Conservation (phyloP, 1,140 invertebrate genomes). For the Pentalonia nigronervosa region DNA sequence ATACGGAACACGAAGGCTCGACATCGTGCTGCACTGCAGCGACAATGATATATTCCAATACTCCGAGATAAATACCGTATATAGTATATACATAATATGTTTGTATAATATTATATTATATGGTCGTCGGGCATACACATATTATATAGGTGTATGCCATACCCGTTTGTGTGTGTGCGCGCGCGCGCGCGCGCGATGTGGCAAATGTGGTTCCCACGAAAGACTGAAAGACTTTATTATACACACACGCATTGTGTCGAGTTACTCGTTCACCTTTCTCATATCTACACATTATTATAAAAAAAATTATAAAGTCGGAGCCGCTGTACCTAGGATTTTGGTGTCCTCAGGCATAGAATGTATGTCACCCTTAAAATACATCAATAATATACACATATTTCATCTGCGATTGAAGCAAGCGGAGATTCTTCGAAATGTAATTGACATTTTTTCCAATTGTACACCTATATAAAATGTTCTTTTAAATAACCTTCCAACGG, state of each 20-base stretch:
- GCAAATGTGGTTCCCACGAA: not conserved
- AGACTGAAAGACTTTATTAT: not conserved
- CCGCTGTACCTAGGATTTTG: not conserved
- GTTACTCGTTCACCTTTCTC: not conserved
- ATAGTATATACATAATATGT: not conserved
- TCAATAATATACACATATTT: not conserved
- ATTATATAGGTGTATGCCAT: not conserved
- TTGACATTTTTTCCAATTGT: no score
- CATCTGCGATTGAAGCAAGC: not conserved
- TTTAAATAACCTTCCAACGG: no score
- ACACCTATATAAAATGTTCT: no score
- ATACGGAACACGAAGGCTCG: not conserved
- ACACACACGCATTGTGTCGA: not conserved
- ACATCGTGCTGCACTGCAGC: not conserved
- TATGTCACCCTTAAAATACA: not conserved
- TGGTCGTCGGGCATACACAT: not conserved
- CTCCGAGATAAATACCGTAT: not conserved
- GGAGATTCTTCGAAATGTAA: no score
- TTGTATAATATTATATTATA: not conserved
- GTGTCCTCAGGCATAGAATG: not conserved
- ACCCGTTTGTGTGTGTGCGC: not conserved
- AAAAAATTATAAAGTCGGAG: not conserved
- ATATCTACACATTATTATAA: not conserved
- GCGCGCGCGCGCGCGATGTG: not conserved
- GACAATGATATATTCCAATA: not conserved